These are phyloP conservation scores for Blastobasis lacticolella DNA, from an alignment of 2,888 invertebrate species.

Conservation along the genomic window DNA sequence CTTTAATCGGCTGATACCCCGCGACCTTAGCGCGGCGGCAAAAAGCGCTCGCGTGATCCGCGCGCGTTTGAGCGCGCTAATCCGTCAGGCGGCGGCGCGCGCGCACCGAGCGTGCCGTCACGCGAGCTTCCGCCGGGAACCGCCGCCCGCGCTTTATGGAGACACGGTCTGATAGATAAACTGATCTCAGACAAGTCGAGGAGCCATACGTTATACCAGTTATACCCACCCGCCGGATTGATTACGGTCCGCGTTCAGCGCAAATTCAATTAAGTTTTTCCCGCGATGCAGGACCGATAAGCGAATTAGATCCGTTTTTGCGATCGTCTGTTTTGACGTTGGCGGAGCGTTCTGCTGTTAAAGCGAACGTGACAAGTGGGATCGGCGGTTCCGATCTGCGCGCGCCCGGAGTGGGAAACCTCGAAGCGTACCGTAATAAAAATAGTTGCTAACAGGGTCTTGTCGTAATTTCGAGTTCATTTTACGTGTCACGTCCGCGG, in stretches of 20 bases:
- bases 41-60: slow-evolving; percentile 36
- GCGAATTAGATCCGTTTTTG: neutral
- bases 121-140: slow-evolving; percentile 36
- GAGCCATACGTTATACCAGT: slow-evolving; percentile 10
- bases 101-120: slow-evolving; percentile 44
- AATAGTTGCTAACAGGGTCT: too few relatives aligned
- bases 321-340: neutral
- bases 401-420: too few relatives aligned
- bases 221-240: slow-evolving; percentile 13
- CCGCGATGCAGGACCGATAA: neutral
- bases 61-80: slow-evolving; percentile 36
- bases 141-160: slow-evolving; percentile 18
- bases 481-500: too few relatives aligned
- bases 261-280: slow-evolving; percentile 12
- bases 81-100: slow-evolving; percentile 37
- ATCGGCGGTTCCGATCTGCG: too few relatives aligned
- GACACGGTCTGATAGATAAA: slow-evolving; percentile 37
- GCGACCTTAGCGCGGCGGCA: slow-evolving; percentile 19
- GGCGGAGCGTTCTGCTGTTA: too few relatives aligned
- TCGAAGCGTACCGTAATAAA: too few relatives aligned
- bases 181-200: slow-evolving; percentile 25
- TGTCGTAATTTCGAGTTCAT: too few relatives aligned
- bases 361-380: too few relatives aligned
- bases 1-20: neutral
- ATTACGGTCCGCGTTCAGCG: slow-evolving; percentile 15